phyloP scores from a whole-genome alignment of 2,888 invertebrate genomes.

The Tiliacea aurago region DNA sequence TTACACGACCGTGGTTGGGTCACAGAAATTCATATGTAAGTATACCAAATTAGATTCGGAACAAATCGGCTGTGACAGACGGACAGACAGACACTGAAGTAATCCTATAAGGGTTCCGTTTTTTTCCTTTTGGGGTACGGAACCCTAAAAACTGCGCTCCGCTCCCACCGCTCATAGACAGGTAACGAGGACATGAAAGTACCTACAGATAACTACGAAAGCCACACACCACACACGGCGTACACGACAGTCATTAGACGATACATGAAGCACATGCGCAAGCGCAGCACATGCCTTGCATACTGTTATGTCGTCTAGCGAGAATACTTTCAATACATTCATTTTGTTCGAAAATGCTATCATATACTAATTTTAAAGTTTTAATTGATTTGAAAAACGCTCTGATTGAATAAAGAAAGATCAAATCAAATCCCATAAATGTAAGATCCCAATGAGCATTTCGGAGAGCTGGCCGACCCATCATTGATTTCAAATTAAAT shows the following conservation, averaged over 20 bases:
- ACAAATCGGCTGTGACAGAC: too few relatives aligned
- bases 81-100: too few relatives aligned
- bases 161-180: conserved; percentile 15
- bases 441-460: not conserved
- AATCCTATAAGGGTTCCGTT: too few relatives aligned
- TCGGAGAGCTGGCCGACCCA: not conserved
- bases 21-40: too few relatives aligned
- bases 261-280: conserved; percentile 37
- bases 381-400: not conserved
- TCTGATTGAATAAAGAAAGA: not conserved
- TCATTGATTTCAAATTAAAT: not conserved
- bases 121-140: too few relatives aligned
- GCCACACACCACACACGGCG: conserved; percentile 13
- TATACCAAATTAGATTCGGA: too few relatives aligned
- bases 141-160: not conserved
- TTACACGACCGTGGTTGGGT: too few relatives aligned
- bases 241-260: conserved; percentile 51
- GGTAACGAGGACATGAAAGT: conserved; percentile 25
- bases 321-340: conserved; percentile 16
- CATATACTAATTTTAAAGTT: not conserved
- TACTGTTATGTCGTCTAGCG: not conserved
- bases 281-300: conserved; percentile 24
- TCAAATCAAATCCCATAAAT: too few relatives aligned
- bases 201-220: conserved; percentile 3
- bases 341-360: not conserved